Conservation (phyloP, 1,140 invertebrate genomes). For the Marisa cornuarietis region DNA sequence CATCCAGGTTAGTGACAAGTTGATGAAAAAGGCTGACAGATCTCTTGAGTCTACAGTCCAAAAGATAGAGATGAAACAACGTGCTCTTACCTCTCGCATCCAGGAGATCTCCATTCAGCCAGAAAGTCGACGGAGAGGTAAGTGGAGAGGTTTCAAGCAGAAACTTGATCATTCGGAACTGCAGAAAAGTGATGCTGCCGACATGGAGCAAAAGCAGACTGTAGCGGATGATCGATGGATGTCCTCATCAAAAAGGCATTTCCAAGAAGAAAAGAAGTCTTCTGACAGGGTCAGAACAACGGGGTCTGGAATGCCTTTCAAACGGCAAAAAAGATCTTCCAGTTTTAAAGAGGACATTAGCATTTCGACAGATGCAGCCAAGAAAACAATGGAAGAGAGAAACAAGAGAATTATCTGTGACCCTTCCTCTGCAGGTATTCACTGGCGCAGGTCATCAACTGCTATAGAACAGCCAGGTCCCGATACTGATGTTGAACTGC, state of each 20-base stretch:
- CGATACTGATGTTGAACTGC: conserved; percentile 27
- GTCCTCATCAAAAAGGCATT: too few species aligned
- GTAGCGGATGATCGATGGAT: neutral
- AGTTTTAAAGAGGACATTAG: neutral
- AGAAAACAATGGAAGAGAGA: neutral
- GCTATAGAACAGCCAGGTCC: neutral
- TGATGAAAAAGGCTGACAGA: neutral
- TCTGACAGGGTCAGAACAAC: too few species aligned
- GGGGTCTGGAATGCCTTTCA: too few species aligned
- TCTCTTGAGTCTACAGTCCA: conserved; percentile 1
- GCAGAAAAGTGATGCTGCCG: neutral
- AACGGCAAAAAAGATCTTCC: too few species aligned
- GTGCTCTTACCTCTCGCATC: neutral
- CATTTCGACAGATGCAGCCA: neutral
- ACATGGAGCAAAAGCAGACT: too few species aligned
- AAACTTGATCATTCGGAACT: neutral
- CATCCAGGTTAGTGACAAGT: too few species aligned
- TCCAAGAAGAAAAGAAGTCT: too few species aligned
- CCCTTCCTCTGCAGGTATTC: neutral
- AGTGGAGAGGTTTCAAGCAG: neutral
- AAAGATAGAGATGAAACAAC: conserved; percentile 4
- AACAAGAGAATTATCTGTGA: neutral
- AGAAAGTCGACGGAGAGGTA: conserved; percentile 8
- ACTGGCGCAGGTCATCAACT: neutral
- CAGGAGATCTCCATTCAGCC: conserved; percentile 6